Evolutionary conservation across 64 coral and sea anemone species (phyloP), one percentile per base, ranked within the genome.

Genomic region (Porites lutea): DNA sequence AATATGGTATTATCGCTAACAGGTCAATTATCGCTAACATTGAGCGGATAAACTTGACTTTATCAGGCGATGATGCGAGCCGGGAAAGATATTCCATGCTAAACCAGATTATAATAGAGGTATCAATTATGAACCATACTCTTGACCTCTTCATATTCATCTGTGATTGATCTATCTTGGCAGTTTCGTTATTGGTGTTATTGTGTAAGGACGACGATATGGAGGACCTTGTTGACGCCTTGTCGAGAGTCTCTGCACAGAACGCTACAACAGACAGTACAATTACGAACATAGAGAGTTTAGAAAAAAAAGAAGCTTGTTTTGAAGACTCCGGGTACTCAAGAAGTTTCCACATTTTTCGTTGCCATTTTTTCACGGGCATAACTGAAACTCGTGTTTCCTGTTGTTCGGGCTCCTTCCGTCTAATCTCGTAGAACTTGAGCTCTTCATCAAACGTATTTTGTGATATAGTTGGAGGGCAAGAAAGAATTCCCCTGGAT

Each of bases 91-190:
- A 97, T 77, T 97, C 95, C 0, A 52, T 14, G 6, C 88, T 91
- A 51, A 97, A 97, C 95, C 95, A 97, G 20, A 81, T 48, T 59
- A 94, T 93, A 52, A 92, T 82, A 18, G 63, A 82, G 2, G 95
- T 88, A 58, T 97, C 95, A 20, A 97, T 87, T 43, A 97, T 53
- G 77, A 97, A 97, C 95, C 95, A 97, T 3, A 75, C 44, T 62
- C 43, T 62, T n/a, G 89, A 70, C n/a, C 78, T 81, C 65, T 67
- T 84, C 4, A 76, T 75, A 76, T 78, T 9, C 68, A 4, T 23
- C 68, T 37, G 14, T 8, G 19, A n/a, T 10, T 78, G 75, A 22
- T 58, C 78, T 18, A 53, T 52, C 13, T 3, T 15, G 67, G 44
- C 52, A 50, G 69, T 58, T 14, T 14, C 59, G 64, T 88, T 88